Percentiles rank a stretch among this genome's conserved stretches.
Evolutionary conservation across 2,113 vertebrate species (phyloP).

Genomic region (Neopipo cinnamomea): DNA sequence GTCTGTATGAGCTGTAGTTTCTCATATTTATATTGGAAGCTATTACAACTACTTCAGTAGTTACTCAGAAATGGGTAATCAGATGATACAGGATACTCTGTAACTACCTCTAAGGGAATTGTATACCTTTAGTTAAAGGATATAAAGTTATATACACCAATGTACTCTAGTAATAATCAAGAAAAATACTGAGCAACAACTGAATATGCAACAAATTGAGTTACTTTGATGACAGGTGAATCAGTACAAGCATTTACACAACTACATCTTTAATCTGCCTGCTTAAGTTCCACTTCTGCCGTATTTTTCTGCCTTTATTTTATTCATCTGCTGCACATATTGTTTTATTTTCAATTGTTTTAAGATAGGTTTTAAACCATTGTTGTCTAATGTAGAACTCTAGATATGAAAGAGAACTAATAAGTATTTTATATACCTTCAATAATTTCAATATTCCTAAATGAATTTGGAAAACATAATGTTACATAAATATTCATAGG

Average conservation of each 20-base stretch:
- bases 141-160: rapidly evolving
- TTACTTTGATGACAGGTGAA: not conserved
- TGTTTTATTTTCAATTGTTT: not conserved
- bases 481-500: not conserved
- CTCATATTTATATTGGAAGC: not conserved
- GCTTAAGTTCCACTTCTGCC: not conserved
- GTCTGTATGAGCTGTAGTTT: not conserved
- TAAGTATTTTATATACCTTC: not conserved
- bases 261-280: not conserved
- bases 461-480: not conserved
- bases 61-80: not conserved
- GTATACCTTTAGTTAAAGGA: not conserved
- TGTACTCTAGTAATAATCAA: not conserved
- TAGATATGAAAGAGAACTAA: not conserved
- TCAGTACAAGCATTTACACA: not conserved
- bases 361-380: not conserved
- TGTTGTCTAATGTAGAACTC: not conserved
- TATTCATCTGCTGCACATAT: rapidly evolving
- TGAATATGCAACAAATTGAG: not conserved
- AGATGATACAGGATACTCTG: not conserved
- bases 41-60: not conserved
- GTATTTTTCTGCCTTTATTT: not conserved
- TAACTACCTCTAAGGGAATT: not conserved
- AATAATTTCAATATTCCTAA: not conserved
- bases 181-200: not conserved